phyloP scores from a whole-genome alignment of 2,113 vertebrate genomes.

The Delphinapterus leucas region DNA sequence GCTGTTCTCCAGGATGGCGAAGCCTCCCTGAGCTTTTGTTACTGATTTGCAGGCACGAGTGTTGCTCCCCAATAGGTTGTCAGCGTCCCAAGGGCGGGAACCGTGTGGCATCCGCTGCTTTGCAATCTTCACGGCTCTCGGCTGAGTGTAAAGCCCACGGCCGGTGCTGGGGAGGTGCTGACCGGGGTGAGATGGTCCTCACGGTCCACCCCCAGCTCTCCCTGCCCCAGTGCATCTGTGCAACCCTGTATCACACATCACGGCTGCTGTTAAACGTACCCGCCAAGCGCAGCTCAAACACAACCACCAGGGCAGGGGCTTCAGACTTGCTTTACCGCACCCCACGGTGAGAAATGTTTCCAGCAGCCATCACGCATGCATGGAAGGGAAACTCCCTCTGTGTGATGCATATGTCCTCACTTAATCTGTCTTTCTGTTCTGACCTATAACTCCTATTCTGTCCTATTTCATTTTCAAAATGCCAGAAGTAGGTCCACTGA shows the following conservation, averaged over 20 bases:
- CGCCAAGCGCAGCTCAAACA: not conserved
- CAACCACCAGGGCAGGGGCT: not conserved
- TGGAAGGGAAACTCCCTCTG: not conserved
- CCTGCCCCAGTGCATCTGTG: not conserved
- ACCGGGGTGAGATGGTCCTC: no score
- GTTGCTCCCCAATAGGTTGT: not conserved
- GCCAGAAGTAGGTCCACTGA: not conserved
- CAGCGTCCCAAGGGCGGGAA: no score
- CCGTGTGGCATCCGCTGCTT: not conserved
- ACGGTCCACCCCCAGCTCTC: not conserved
- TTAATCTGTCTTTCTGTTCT: not conserved
- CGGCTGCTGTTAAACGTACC: not conserved
- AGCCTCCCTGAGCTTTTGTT: not conserved
- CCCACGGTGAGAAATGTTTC: not conserved
- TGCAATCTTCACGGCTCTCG: not conserved
- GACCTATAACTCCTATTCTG: not conserved
- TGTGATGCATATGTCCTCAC: no score
- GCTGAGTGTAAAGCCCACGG: fast-evolving
- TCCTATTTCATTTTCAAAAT: not conserved
- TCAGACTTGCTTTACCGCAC: not conserved
- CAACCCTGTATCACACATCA: not conserved
- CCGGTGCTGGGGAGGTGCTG: not conserved
- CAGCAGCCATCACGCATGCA: no score
- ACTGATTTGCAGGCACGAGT: no score
- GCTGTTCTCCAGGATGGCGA: not conserved